Percentiles rank a stretch among this genome's conserved stretches.
Conservation (phyloP, 2,888 invertebrate species). For the Trachelus tabidus region DNA sequence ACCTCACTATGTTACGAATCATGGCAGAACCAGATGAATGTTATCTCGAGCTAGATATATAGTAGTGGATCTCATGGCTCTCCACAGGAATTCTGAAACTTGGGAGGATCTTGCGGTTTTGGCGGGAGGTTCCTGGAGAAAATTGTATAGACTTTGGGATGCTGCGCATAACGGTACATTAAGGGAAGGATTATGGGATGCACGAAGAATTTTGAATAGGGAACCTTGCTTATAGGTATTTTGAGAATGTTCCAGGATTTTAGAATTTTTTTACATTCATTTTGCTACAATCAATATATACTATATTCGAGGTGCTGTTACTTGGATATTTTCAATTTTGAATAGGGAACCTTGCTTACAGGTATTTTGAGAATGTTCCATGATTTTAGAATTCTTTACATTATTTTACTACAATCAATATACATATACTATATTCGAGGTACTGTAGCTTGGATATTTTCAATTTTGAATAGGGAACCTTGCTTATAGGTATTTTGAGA, state of each 20-base stretch:
- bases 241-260: background rate
- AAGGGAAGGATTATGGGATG: background rate
- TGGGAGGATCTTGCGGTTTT: slow-evolving; percentile 35
- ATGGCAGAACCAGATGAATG: slow-evolving; percentile 3
- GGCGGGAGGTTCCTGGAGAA: slow-evolving; percentile 27
- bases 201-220: background rate
- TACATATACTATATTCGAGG: background rate
- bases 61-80: slow-evolving; percentile 33
- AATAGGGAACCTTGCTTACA: background rate
- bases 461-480: background rate
- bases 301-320: no score
- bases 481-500: background rate
- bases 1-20: slow-evolving; percentile 2
- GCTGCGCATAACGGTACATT: background rate
- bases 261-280: no score
- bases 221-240: background rate
- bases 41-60: slow-evolving; percentile 25
- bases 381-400: background rate
- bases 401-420: no score
- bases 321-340: background rate
- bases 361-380: background rate
- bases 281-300: no score
- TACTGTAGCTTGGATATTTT: no score
- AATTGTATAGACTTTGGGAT: slow-evolving; percentile 18
- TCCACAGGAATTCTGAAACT: slow-evolving; percentile 41